These are phyloP conservation scores for Cheirogaleus medius DNA, from an alignment of 2,113 vertebrate genomes.

Conservation along the genomic window DNA sequence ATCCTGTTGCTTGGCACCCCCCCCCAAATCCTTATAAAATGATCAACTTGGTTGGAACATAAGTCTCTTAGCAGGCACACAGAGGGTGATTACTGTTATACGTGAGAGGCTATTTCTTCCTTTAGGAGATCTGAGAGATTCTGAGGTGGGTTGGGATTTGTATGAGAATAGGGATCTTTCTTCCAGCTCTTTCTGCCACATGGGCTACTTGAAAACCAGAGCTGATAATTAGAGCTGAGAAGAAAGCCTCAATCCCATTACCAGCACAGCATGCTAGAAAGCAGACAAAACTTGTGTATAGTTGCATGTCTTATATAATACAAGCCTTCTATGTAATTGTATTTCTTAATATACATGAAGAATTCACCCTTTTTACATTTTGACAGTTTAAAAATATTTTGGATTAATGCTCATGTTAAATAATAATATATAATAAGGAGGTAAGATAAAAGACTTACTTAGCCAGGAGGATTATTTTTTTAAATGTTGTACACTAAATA, in stretches of 20 bases:
- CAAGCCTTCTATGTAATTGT: background rate
- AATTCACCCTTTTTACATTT: slow-evolving; percentile 40
- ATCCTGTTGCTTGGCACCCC: background rate
- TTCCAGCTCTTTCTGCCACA: background rate
- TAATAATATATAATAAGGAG: background rate
- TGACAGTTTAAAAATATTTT: slow-evolving; percentile 6
- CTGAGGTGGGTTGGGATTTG: background rate
- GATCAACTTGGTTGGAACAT: background rate
- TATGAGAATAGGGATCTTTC: background rate
- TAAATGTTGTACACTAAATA: background rate
- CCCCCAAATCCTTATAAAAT: background rate
- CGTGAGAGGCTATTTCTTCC: background rate
- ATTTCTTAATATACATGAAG: background rate
- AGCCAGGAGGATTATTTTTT: background rate
- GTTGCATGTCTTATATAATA: background rate
- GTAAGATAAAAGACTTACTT: slow-evolving; percentile 7
- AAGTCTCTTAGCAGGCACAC: background rate
- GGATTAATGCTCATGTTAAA: background rate
- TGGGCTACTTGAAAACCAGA: slow-evolving; percentile 8
- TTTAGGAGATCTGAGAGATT: background rate
- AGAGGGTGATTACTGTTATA: background rate
- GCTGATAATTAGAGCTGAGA: background rate
- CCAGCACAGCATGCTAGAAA: background rate
- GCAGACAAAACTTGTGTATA: background rate
- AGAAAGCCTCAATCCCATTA: background rate